phyloP scores from a whole-genome alignment of 92 coral and sea anemone genomes.

The Epizoanthus illoricatus region DNA sequence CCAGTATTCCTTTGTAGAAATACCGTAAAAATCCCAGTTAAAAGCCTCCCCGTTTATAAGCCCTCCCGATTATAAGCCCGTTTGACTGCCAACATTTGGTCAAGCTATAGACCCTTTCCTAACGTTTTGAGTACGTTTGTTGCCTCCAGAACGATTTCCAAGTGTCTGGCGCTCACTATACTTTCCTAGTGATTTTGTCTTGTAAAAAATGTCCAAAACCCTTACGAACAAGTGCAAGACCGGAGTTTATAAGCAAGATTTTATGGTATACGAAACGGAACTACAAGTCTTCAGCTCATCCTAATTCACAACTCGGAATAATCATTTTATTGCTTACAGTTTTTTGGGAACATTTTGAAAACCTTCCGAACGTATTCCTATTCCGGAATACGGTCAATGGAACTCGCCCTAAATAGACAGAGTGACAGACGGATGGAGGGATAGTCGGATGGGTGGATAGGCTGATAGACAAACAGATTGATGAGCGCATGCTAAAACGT shows the following conservation, averaged over 20 bases:
- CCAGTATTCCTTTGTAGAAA: neutral
- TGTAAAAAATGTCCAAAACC: neutral
- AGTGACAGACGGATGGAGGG: neutral
- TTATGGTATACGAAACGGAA: no score
- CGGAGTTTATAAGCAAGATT: neutral
- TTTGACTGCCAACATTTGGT: neutral
- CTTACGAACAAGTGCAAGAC: neutral
- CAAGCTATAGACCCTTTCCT: neutral
- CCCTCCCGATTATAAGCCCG: neutral
- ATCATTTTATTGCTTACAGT: no score
- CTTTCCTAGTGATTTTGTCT: constrained; percentile 18
- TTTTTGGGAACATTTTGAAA: no score
- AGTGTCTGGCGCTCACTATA: constrained; percentile 1
- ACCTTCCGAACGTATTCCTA: no score
- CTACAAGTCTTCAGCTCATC: no score
- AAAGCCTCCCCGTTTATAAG: neutral
- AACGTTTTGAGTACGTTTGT: neutral
- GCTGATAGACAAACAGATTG: no score
- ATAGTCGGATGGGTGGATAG: neutral
- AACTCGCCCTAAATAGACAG: no score
- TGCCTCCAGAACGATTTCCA: neutral
- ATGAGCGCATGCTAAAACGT: no score
- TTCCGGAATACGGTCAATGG: no score
- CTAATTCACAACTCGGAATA: no score
- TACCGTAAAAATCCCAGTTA: neutral